phyloP scores from a whole-genome alignment of 2,797 vertebrate species.

The Choloepus didactylus region DNA sequence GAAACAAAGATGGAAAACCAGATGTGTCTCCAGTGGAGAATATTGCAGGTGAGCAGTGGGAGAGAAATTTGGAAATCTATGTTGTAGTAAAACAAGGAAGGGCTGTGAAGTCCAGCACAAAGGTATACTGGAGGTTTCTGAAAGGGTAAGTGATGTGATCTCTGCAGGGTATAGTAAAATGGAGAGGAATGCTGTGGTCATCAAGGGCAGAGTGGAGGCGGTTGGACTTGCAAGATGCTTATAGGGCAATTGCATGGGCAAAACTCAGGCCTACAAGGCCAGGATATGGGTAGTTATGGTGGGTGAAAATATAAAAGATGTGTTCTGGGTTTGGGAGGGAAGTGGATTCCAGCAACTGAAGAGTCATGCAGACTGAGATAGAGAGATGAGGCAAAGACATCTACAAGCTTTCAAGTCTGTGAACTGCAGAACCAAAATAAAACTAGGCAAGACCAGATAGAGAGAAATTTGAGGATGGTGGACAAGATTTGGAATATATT shows the following conservation, averaged over 20 bases:
- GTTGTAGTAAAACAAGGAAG: not conserved
- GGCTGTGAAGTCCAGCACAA: not conserved
- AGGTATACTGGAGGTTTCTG: not conserved
- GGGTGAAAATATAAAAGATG: not conserved
- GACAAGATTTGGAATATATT: not conserved
- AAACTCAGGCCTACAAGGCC: not conserved
- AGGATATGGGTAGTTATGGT: not conserved
- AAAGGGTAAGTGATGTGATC: not conserved
- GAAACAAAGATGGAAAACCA: not conserved
- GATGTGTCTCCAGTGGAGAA: not conserved
- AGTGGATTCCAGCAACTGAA: not conserved
- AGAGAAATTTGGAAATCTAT: not conserved
- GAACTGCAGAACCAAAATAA: not conserved
- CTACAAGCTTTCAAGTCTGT: not conserved
- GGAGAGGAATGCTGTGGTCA: fast-evolving
- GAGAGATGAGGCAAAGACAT: not conserved
- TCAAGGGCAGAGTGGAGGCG: not conserved
- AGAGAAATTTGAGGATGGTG: not conserved
- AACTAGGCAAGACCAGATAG: not conserved
- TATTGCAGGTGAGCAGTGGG: not conserved
- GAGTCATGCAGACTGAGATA: fast-evolving
- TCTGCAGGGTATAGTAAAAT: fast-evolving
- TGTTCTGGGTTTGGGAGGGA: not conserved
- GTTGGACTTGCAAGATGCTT: not conserved
- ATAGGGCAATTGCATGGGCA: not conserved